These are phyloP conservation scores for Crocodylus rhombifer DNA, from an alignment of 2,797 vertebrate genomes.

Conservation along the genomic window DNA sequence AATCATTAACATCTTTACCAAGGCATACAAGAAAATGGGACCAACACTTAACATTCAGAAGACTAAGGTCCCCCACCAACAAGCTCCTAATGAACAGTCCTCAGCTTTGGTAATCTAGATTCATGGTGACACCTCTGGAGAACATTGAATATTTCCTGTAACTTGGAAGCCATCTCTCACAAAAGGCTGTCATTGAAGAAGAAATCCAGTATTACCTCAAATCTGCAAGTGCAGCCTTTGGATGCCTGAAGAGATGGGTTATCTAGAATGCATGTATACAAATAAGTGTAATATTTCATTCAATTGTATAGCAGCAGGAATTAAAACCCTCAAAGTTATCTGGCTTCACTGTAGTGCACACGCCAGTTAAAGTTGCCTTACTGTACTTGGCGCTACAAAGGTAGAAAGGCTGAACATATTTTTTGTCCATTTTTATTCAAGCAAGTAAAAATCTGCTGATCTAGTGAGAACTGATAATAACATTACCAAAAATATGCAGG, in stretches of 20 bases:
- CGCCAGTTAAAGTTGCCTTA: not conserved
- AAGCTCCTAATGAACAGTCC: too few relatives aligned
- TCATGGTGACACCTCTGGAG: too few relatives aligned
- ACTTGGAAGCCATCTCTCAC: too few relatives aligned
- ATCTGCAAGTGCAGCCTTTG: too few relatives aligned
- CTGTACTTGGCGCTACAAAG: not conserved
- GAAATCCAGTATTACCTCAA: too few relatives aligned
- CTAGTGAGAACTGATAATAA: not conserved
- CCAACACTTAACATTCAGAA: too few relatives aligned
- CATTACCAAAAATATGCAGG: not conserved
- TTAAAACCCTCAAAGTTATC: not conserved
- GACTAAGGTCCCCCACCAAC: too few relatives aligned
- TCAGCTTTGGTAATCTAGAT: too few relatives aligned
- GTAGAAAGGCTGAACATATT: not conserved
- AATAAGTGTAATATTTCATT: not conserved
- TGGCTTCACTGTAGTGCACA: not conserved
- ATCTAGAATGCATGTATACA: not conserved
- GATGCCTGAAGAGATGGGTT: not conserved
- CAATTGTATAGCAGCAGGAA: not conserved
- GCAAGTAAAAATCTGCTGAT: not conserved
- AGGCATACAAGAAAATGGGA: too few relatives aligned
- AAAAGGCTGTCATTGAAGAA: too few relatives aligned
- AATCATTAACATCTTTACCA: too few relatives aligned
- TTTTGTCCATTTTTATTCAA: not conserved
- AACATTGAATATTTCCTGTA: too few relatives aligned